These are phyloP conservation scores for Eupeodes corollae DNA, from an alignment of 1,140 invertebrate genomes.

Conservation along the genomic window DNA sequence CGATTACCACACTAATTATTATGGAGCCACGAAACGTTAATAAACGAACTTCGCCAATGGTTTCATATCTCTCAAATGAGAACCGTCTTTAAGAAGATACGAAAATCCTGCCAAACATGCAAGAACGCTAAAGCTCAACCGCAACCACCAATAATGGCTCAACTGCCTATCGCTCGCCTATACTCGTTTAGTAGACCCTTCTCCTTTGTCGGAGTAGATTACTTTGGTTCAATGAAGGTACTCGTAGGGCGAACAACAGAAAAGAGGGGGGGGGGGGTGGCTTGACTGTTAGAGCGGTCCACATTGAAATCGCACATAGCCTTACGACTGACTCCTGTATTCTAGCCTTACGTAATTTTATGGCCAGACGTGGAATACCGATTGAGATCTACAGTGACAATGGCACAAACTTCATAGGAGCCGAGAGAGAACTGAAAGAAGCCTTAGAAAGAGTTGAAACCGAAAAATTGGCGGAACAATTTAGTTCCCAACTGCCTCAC, in stretches of 20 bases:
- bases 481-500: too few relatives aligned
- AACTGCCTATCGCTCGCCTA: not conserved
- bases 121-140: not conserved
- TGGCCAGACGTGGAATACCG: constrained; percentile 27
- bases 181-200: not conserved
- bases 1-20: too few relatives aligned
- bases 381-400: constrained; percentile 27
- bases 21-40: too few relatives aligned
- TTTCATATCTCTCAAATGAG: constrained; percentile 1
- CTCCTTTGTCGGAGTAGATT: constrained; percentile 7
- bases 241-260: constrained; percentile 16
- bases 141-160: constrained; percentile 2
- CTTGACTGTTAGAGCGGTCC: constrained; percentile 31
- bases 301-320: constrained; percentile 34
- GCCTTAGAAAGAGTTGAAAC: too few relatives aligned
- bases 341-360: constrained; percentile 30
- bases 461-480: too few relatives aligned
- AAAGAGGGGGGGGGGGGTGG: constrained; percentile 32
- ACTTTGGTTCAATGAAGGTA: constrained; percentile 22
- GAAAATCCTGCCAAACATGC: constrained; percentile 2
- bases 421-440: not conserved
- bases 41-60: too few relatives aligned
- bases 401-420: constrained; percentile 34
- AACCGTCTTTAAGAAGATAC: not conserved
- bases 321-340: constrained; percentile 33